These are phyloP conservation scores for Callosobruchus maculatus DNA, from an alignment of 2,888 invertebrate species.

Conservation along the genomic window DNA sequence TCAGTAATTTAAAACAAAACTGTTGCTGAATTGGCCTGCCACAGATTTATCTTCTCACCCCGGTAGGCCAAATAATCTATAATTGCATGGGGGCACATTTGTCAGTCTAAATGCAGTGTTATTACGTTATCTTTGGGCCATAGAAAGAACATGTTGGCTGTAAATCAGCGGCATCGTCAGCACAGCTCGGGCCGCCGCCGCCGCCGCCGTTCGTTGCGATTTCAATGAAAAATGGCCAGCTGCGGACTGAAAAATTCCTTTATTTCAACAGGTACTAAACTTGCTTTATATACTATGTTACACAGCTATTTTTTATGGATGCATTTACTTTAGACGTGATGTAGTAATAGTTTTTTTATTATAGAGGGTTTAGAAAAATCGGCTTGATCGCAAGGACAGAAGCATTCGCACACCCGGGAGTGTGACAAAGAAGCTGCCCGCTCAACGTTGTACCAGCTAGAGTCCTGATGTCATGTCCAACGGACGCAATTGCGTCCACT, in stretches of 20 bases:
- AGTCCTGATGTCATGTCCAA: no score
- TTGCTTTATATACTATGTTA: neutral
- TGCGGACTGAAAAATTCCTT: neutral
- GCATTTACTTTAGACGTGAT: neutral
- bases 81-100: neutral
- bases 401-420: no score
- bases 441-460: no score
- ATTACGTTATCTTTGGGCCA: conserved; percentile 7
- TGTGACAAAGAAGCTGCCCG: no score
- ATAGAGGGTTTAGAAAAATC: no score
- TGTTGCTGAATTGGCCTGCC: no score
- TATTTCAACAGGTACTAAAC: neutral
- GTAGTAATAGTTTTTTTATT: no score
- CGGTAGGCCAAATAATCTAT: neutral
- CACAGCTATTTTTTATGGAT: neutral
- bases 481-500: no score
- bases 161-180: conserved; percentile 5
- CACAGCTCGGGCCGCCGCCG: no score
- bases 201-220: conserved; percentile 2
- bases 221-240: conserved; percentile 3
- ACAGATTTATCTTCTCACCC: neutral
- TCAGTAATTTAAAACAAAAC: neutral
- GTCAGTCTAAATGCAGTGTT: neutral
- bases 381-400: no score
- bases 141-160: conserved; percentile 1